phyloP scores from a whole-genome alignment of 2,797 vertebrate species.

The Chaunax sp. region DNA sequence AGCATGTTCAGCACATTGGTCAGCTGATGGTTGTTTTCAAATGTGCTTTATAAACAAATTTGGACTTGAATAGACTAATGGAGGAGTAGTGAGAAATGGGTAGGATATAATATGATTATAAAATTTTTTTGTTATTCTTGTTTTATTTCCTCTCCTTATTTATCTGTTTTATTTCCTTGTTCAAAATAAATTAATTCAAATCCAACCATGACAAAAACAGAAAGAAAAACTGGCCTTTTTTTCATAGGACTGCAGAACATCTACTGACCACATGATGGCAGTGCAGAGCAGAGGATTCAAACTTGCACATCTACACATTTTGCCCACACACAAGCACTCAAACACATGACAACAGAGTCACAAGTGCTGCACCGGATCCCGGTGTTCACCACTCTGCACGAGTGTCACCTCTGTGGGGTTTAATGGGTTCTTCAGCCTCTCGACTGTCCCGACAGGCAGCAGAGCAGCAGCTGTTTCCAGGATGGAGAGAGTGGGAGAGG shows the following conservation, averaged over 20 bases:
- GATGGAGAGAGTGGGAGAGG: constrained; percentile 13
- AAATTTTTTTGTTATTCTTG: too few species aligned
- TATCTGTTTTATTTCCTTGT: too few species aligned
- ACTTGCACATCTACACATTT: neutral
- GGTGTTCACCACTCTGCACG: constrained; percentile 13
- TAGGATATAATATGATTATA: too few species aligned
- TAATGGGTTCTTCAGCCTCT: neutral
- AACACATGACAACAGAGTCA: constrained; percentile 1
- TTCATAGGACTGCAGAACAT: constrained; percentile 34
- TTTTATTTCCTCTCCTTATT: too few species aligned
- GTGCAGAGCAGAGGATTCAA: constrained; percentile 37
- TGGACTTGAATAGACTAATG: too few species aligned
- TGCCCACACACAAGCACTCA: constrained; percentile 21
- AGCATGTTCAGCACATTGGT: too few species aligned
- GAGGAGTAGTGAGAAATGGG: too few species aligned
- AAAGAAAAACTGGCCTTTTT: too few species aligned
- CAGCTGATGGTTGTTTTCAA: too few species aligned
- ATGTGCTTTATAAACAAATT: too few species aligned
- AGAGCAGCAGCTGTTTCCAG: constrained; percentile 27
- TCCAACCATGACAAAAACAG: too few species aligned
- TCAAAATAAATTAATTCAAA: too few species aligned
- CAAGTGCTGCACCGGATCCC: constrained; percentile 20
- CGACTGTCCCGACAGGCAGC: constrained; percentile 1
- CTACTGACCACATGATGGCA: constrained; percentile 45
- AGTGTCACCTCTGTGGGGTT: constrained; percentile 7